These are phyloP conservation scores for Zootoca vivipara DNA, from an alignment of 2,113 vertebrate species.

Conservation along the genomic window DNA sequence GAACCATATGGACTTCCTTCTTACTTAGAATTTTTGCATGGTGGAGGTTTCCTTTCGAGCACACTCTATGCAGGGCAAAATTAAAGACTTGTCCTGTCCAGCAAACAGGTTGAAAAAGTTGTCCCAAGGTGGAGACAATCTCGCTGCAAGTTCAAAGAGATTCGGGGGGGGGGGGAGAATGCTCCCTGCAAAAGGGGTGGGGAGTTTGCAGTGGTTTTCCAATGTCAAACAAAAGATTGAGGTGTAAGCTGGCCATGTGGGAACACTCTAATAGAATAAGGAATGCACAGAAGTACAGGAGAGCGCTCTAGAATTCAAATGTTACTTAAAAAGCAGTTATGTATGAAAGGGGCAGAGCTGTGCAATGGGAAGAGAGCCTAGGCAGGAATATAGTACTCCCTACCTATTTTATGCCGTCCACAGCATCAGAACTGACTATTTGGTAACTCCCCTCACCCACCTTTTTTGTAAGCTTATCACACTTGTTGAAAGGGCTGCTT, in stretches of 20 bases:
- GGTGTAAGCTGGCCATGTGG: not conserved
- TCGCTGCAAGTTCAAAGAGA: too few relatives aligned
- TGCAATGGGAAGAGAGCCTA: rapidly evolving
- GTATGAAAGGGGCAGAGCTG: not conserved
- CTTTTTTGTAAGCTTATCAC: not conserved
- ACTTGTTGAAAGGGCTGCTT: not conserved
- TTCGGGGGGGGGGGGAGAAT: not conserved
- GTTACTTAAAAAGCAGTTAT: not conserved
- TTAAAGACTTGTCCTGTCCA: not conserved
- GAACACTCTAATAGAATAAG: too few relatives aligned
- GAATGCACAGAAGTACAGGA: too few relatives aligned
- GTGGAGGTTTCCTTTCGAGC: not conserved
- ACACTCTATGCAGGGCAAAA: not conserved
- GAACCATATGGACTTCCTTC: not conserved
- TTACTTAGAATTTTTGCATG: not conserved
- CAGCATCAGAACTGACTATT: too few relatives aligned
- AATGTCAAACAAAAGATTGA: not conserved
- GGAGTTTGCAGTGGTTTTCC: too few relatives aligned
- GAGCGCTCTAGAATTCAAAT: not conserved
- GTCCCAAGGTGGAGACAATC: not conserved
- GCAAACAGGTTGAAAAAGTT: not conserved
- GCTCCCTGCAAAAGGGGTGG: not conserved
- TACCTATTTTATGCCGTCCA: not conserved
- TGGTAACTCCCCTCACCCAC: too few relatives aligned
- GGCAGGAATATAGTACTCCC: rapidly evolving